A percentile compares a stretch with the other conserved stretches of the same genome.
phyloP scores from a whole-genome alignment of 2,113 vertebrate species.

The Paramormyrops kingsleyae region DNA sequence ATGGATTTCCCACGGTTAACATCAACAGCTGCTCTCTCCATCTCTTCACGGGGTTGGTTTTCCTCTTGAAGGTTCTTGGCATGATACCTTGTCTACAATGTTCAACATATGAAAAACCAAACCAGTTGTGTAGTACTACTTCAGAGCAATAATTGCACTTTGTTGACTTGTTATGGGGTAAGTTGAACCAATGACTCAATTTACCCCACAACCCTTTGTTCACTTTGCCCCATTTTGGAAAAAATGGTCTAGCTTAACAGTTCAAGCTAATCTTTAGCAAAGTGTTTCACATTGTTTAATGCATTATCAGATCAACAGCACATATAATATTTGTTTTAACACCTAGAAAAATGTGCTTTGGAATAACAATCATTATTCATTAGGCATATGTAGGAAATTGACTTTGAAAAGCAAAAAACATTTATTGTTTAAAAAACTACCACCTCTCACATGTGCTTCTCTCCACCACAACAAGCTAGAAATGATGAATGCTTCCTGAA shows the following conservation, averaged over 20 bases:
- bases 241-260: not conserved
- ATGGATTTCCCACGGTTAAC: too few species aligned
- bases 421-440: not conserved
- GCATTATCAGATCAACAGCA: slow-evolving; percentile 17
- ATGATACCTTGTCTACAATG: not conserved
- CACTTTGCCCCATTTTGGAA: too few species aligned
- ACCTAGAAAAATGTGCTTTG: slow-evolving; percentile 21
- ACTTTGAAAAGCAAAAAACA: slow-evolving; percentile 15
- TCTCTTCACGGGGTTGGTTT: not conserved
- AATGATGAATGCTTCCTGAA: not conserved
- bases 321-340: slow-evolving; percentile 17
- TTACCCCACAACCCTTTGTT: too few species aligned
- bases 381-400: slow-evolving; percentile 18
- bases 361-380: slow-evolving; percentile 7
- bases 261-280: slow-evolving; percentile 27
- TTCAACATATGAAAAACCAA: not conserved
- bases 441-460: not conserved
- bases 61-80: too few species aligned
- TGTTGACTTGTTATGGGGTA: slow-evolving; percentile 5
- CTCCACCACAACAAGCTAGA: not conserved
- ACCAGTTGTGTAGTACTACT: not conserved
- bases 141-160: slow-evolving; percentile 8
- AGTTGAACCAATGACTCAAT: slow-evolving; percentile 15
- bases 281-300: slow-evolving; percentile 8
- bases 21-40: not conserved